These are phyloP conservation scores for Balanococcus diminutus DNA, from an alignment of 2,888 invertebrate species.

Conservation along the genomic window DNA sequence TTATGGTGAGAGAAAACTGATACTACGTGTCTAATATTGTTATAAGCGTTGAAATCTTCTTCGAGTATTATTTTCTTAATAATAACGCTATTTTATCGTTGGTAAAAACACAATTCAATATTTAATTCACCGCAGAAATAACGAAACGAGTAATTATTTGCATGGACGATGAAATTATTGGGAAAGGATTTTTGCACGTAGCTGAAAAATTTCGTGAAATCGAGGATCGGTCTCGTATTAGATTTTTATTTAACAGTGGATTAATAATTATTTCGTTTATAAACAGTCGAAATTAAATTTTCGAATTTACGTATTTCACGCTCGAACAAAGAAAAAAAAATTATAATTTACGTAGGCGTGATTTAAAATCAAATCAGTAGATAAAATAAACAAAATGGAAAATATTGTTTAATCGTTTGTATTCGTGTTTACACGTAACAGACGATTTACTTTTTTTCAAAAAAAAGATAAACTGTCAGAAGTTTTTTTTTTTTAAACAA, in stretches of 20 bases:
- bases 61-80: not conserved
- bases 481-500: not conserved
- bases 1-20: not conserved
- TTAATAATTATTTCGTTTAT: not conserved
- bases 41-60: not conserved
- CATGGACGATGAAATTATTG: not conserved
- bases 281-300: not conserved
- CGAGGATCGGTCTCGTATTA: not conserved
- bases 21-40: not conserved
- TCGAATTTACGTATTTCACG: not conserved
- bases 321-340: not conserved
- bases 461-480: not conserved
- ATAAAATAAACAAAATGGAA: not conserved
- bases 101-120: not conserved
- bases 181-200: not conserved
- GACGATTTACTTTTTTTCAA: not conserved
- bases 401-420: conserved; percentile 25
- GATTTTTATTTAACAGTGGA: not conserved
- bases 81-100: not conserved
- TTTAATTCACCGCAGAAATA: not conserved
- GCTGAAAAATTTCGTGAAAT: not conserved
- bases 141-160: not conserved
- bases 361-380: not conserved
- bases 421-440: not conserved
- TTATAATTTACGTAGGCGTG: not conserved